Evolutionary conservation across 2,888 invertebrate genomes (phyloP).

Genomic region (Pomacea canaliculata): DNA sequence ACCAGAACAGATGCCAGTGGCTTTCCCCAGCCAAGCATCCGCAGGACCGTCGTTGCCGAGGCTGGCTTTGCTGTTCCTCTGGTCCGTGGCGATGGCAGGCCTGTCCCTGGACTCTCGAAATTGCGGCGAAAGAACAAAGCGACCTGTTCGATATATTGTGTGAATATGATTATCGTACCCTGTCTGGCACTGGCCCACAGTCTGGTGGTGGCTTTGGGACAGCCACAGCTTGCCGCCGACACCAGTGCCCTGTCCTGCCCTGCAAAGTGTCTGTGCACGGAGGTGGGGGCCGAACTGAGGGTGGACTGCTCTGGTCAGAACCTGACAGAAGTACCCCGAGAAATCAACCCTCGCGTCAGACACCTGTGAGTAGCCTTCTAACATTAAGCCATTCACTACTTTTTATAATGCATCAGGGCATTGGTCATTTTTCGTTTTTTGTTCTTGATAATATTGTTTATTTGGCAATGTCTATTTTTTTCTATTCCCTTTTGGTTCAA

Average conservation of each 20-base stretch:
- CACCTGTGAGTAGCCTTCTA: slow-evolving; percentile 28
- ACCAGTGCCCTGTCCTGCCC: slow-evolving; percentile 19
- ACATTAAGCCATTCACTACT: background rate
- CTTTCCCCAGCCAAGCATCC: no score
- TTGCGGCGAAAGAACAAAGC: no score
- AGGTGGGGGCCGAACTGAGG: slow-evolving; percentile 3
- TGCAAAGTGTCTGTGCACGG: slow-evolving; percentile 29
- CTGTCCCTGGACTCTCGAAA: no score
- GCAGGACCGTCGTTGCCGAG: no score
- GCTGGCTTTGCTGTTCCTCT: no score
- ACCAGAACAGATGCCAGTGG: no score
- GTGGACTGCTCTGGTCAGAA: slow-evolving; percentile 35
- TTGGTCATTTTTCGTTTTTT: no score
- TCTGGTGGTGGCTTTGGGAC: no score
- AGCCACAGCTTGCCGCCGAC: no score
- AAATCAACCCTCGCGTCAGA: slow-evolving; percentile 27
- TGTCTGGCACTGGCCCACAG: background rate
- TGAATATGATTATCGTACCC: background rate
- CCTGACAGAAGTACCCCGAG: slow-evolving; percentile 30
- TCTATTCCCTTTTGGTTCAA: background rate
- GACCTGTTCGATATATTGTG: no score
- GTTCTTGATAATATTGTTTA: background rate
- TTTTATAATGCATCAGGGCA: slow-evolving; percentile 1
- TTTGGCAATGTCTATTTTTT: background rate
- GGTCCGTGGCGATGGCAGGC: no score